Evolutionary conservation across 2,797 vertebrate species (phyloP), one percentile per base, ranked within the genome.

Genomic region (Cryptoblepharus egeriae): DNA sequence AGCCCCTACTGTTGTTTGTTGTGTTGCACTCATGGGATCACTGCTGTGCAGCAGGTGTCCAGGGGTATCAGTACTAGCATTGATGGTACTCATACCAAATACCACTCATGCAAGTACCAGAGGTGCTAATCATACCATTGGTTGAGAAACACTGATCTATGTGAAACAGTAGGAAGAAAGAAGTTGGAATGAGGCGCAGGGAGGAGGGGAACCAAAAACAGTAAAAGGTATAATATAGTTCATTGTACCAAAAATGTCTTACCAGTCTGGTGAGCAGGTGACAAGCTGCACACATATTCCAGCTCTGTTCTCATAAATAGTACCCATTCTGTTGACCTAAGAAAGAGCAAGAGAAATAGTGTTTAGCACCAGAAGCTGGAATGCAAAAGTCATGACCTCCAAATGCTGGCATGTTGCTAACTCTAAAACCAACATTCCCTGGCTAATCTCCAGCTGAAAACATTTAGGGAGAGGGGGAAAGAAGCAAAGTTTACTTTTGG

Each of bases 201-300:
- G 55, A 18, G 55, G 30, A 12, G 77, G 65, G 4, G 28, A 79
- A 86, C 80, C 77, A 68, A 71, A 80, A 75, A 55, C 71, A 55
- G 87, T 80, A 42, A 60, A 78, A 3, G 37, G 63, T 15, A 37
- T n/a, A 20, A 16, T 30, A 20, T 45, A n/a, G 35, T 30, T 58
- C 42, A 76, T 35, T 83, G 77, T 61, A 52, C 30, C 71, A 3
- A 90, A 68, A 76, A 5, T 82, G 37, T 78, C 79, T 1, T 95
- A 99, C 98, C 98, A 93, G 77, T 99, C 98, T 75, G 97, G 95
- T 30, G 98, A 97, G 90, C 98, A 98, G 70, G 97, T 98, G 79
- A 97, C 92, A 58, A 99, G 85, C 90, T 98, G 98, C 42, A 97
- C 89, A 10, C 89, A 94, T 26, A 93, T 88, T n/a, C 96, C 96